Conservation (phyloP, 2,888 invertebrate genomes). For the Agrochola lychnidis region DNA sequence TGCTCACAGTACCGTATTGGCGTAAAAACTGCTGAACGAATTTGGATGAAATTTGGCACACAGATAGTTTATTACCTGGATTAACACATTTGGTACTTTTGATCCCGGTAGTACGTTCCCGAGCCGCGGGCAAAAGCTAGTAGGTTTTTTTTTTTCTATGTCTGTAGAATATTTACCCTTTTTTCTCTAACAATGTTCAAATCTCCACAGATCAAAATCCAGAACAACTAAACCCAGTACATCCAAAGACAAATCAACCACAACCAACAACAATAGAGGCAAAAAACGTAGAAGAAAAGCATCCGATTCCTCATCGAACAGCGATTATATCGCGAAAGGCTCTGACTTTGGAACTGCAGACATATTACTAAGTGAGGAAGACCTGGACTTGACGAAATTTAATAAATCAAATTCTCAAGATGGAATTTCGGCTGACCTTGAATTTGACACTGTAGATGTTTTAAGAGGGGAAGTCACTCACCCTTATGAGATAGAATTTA, state of each 20-base stretch:
- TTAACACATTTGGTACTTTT: too few species aligned
- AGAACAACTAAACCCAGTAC: slow-evolving; percentile 18
- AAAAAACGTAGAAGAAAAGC: slow-evolving; percentile 22
- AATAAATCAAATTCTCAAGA: neutral
- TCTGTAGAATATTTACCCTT: neutral
- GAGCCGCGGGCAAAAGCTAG: too few species aligned
- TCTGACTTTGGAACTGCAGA: neutral
- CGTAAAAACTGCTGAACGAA: too few species aligned
- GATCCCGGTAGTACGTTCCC: too few species aligned
- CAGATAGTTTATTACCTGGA: too few species aligned
- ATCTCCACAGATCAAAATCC: slow-evolving; percentile 26
- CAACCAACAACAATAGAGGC: slow-evolving; percentile 9
- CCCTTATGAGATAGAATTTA: slow-evolving; percentile 71
- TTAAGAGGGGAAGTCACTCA: slow-evolving; percentile 40
- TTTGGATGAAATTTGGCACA: too few species aligned
- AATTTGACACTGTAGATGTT: neutral
- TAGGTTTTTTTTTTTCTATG: neutral
- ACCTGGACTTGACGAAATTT: slow-evolving; percentile 29
- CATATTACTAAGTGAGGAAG: neutral
- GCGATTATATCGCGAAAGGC: neutral
- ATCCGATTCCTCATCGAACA: neutral
- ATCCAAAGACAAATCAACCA: slow-evolving; percentile 18
- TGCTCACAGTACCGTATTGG: too few species aligned
- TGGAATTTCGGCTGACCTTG: neutral
- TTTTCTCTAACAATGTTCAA: neutral